Base-by-base conservation (phyloP, 2,797 vertebrate species). In the Oreortyx pictus region DNA sequence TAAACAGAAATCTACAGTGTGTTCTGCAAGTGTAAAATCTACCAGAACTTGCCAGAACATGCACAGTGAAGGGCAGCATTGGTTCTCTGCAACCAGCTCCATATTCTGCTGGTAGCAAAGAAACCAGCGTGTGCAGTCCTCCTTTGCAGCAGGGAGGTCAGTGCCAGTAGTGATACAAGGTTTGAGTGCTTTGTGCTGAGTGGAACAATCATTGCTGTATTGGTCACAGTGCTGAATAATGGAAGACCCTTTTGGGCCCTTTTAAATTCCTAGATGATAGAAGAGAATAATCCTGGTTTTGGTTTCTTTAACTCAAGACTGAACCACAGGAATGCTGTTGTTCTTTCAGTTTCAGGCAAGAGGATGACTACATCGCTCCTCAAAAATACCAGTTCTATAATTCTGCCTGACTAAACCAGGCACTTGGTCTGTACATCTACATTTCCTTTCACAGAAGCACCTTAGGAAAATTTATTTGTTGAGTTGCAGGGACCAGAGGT, bases 271-370 rank as follows among this genome's bases (percentile, higher is more conserved):
- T 61, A 88, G 56, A 60, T 50, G 71, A 88, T 82, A 59, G 60
- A 67, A 82, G 75, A 74, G 41, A 64, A 49, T 49, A 94, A 6
- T 82, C 57, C 74, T 62, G 56, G 64, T 90, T 52, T 82, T 79
- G 61, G 50, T 73, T 93, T 86, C 39, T 77, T 86, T 84, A 92
- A 84, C 67, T 88, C 57, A 85, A 93, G 71, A 74, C 0, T 25
- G 79, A 93, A 82, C 67, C 91, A 71, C 17, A 82, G 43, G 82
- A 88, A 68, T 37, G 29, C 78, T 71, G 78, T 33, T 37, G 37
- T 68, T 89, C 77, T 82, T 82, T 64, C 65, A 37, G 49, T 84
- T 89, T 76, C 77, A 62, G 29, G n/a, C 89, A 92, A 91, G n/a
- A 94, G 33, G 23, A 59, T 10, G 44, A 79, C 41, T 14, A 39